These are phyloP conservation scores for Ianthella basta DNA, from an alignment of 37 sponge, comb jelly and placozoan species.

Conservation along the genomic window DNA sequence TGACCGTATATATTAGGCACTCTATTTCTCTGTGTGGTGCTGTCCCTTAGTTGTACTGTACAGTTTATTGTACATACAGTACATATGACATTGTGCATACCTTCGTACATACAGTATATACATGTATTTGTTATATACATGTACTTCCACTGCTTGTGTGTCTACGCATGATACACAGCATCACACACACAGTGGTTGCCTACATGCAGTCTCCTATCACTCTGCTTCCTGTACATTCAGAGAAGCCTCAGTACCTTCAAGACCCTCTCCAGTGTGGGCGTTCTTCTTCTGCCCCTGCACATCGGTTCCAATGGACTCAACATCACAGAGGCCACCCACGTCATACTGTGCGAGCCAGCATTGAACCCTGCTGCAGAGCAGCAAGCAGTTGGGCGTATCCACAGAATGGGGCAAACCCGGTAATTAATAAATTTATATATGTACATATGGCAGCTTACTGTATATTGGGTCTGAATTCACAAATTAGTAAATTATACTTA, in stretches of 20 bases:
- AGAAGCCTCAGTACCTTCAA: constrained; percentile 60
- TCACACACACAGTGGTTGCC: too few relatives aligned
- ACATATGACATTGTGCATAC: not conserved
- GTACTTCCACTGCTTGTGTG: not conserved
- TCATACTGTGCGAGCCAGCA: constrained; percentile 82
- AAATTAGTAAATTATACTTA: not conserved
- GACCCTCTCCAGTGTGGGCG: constrained; percentile 41
- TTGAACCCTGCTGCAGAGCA: constrained; percentile 76
- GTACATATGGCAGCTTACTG: not conserved
- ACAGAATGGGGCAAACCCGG: constrained; percentile 90
- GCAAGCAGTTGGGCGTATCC: constrained; percentile 86
- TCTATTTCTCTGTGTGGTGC: too few relatives aligned
- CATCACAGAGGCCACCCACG: constrained; percentile 86
- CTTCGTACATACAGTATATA: not conserved
- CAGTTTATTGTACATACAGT: too few relatives aligned
- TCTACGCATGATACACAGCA: not conserved
- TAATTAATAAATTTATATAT: constrained; percentile 15
- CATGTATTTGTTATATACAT: not conserved
- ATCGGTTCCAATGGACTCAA: constrained; percentile 88
- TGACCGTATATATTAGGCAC: too few relatives aligned
- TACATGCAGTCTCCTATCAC: not conserved
- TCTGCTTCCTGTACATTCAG: constrained; percentile 5
- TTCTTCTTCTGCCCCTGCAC: constrained; percentile 67
- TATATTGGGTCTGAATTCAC: not conserved
- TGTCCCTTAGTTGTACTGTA: too few relatives aligned